Percentiles rank a stretch among this genome's conserved stretches.
phyloP scores from a whole-genome alignment of 2,113 vertebrate genomes.

The Clarias batrachus region DNA sequence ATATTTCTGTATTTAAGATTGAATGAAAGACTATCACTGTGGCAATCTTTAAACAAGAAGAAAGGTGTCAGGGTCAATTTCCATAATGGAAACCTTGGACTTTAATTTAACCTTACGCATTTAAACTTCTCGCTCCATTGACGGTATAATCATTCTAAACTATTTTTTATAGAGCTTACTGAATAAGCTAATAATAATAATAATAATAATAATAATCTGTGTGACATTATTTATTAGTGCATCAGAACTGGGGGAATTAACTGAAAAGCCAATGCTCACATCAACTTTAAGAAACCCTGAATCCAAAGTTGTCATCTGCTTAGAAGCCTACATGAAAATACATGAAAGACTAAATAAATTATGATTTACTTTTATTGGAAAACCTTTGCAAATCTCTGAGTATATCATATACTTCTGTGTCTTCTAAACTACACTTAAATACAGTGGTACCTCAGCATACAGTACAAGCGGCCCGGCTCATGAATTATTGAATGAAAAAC shows the following conservation, averaged over 20 bases:
- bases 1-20: neutral
- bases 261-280: neutral
- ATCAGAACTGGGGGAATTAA: neutral
- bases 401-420: too few relatives aligned
- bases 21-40: neutral
- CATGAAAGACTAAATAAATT: too few relatives aligned
- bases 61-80: neutral
- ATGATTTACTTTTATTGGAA: too few relatives aligned
- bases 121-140: neutral
- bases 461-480: too few relatives aligned
- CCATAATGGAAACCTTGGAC: neutral
- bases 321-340: too few relatives aligned
- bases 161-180: neutral
- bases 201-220: neutral
- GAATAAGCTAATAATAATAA: neutral
- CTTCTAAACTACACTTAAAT: too few relatives aligned
- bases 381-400: too few relatives aligned
- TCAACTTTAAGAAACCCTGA: neutral
- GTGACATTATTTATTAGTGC: neutral
- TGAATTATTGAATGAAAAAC: too few relatives aligned
- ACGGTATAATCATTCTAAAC: neutral
- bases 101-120: neutral
- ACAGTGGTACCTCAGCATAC: too few relatives aligned
- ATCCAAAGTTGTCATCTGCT: neutral
- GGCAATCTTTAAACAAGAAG: neutral